These are phyloP conservation scores for Cheilosia vulpina DNA, from an alignment of 2,888 invertebrate species.

Conservation along the genomic window DNA sequence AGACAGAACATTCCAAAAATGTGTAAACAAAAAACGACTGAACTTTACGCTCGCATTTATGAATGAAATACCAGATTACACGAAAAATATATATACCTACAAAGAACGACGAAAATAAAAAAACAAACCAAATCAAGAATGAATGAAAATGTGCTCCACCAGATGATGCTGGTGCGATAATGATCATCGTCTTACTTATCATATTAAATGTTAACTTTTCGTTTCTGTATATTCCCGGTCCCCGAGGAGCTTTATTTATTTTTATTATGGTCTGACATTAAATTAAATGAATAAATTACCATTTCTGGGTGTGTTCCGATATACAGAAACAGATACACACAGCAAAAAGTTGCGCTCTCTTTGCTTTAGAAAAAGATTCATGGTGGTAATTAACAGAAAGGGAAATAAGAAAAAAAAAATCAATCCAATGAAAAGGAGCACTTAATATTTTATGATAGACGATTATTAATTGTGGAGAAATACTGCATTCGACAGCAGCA, in stretches of 20 bases:
- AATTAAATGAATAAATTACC: conserved; percentile 65
- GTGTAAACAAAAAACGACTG: conserved; percentile 9
- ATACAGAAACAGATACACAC: not conserved
- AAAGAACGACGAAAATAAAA: not conserved
- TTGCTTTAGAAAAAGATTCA: conserved; percentile 35
- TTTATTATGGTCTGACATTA: conserved; percentile 55
- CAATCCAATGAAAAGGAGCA: conserved; percentile 42
- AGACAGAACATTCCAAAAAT: not conserved
- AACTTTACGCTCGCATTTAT: conserved; percentile 41
- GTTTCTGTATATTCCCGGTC: conserved; percentile 14
- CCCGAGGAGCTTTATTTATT: conserved; percentile 53
- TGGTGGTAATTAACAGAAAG: conserved; percentile 49
- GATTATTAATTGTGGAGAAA: conserved; percentile 56
- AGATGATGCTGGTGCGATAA: conserved; percentile 29
- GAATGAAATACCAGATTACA: conserved; percentile 52
- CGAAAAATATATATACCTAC: conserved; percentile 3
- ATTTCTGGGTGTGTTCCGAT: conserved; percentile 53
- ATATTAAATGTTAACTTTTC: conserved; percentile 49
- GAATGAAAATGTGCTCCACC: conserved; percentile 44
- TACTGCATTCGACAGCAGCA: conserved; percentile 35
- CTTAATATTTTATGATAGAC: conserved; percentile 63
- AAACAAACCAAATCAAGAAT: not conserved
- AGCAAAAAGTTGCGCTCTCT: conserved; percentile 1
- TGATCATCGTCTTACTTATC: conserved; percentile 45
- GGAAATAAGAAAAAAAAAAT: conserved; percentile 26